Evolutionary conservation across 1,140 invertebrate species (phyloP), one percentile per base, ranked within the genome.

Genomic region (Drosophila baimaii): DNA sequence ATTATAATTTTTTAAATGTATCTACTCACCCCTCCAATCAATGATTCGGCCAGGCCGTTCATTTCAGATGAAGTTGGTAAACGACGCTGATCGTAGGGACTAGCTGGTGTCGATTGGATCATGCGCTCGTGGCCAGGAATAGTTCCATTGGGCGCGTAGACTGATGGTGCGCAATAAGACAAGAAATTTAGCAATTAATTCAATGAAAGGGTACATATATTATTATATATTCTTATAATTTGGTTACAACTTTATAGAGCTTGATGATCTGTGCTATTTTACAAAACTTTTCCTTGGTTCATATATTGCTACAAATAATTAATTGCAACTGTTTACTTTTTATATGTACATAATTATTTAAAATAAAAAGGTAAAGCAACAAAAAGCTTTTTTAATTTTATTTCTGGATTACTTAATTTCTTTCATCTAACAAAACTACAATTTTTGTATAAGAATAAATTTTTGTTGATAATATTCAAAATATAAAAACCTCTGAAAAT

Each of bases 1-100:
- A n/a, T n/a, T n/a, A n/a, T n/a, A n/a, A n/a, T n/a, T n/a, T n/a
- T n/a, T n/a, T n/a, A n/a, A n/a, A n/a, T n/a, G n/a, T n/a, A n/a
- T n/a, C n/a, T n/a, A 54, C 94, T 94, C 93, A 98, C 97, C 93
- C 97, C 95, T 77, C 97, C 97, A 63, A 99, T 97, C 58, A 99
- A 94, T 92, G 96, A 98, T 92, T 99, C 98, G 31, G 98, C 98
- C 81, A 97, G 98, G 39, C 97, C 97, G 80, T 97, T 95, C 37
- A 98, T 96, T 90, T 97, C 96, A 82, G 96, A 93, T 72, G 91
- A 91, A 85, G 94, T 94, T 37, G 94, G 94, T 85, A 94, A 94
- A 84, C 86, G 90, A 83, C 88, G 81, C 81, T 94, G 93, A 90
- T 96, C 95, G 57, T 95, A 95, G 27, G 96, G 96, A 93, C 96